Evolutionary conservation across 2,113 vertebrate genomes (phyloP).

Genomic region (Oncorhynchus tshawytscha): DNA sequence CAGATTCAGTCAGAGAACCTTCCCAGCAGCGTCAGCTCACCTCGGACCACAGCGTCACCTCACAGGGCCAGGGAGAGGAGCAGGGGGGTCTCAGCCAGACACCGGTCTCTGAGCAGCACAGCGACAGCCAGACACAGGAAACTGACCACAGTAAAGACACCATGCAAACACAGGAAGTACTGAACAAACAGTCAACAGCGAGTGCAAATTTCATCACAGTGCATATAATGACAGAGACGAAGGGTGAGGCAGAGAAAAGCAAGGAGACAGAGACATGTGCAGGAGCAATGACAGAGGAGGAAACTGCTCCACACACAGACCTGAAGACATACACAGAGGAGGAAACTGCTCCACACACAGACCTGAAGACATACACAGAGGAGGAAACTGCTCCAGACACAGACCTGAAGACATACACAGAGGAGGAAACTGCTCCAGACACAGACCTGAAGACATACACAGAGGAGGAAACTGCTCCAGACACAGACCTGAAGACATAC

Average conservation of each 20-base stretch:
- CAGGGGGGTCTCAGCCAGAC: not conserved
- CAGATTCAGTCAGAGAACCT: slow-evolving; percentile 6
- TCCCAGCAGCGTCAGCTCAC: not conserved
- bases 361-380: not conserved
- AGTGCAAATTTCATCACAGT: not conserved
- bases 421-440: no score
- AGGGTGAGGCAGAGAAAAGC: not conserved
- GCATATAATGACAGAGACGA: not conserved
- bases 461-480: not conserved
- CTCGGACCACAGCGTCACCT: not conserved
- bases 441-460: not conserved
- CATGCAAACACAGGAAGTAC: slow-evolving; percentile 2
- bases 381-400: not conserved
- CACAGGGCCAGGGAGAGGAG: not conserved
- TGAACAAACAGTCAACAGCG: not conserved
- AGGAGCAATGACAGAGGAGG: not conserved
- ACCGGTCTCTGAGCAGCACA: slow-evolving; percentile 18
- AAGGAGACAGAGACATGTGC: not conserved
- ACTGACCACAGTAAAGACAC: slow-evolving; percentile 1
- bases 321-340: not conserved
- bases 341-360: not conserved
- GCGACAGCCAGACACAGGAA: slow-evolving; percentile 21
- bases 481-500: no score
- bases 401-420: not conserved
- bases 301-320: not conserved